Evolutionary conservation across 2,113 vertebrate genomes (phyloP).

Genomic region (Phodopus roborovskii): DNA sequence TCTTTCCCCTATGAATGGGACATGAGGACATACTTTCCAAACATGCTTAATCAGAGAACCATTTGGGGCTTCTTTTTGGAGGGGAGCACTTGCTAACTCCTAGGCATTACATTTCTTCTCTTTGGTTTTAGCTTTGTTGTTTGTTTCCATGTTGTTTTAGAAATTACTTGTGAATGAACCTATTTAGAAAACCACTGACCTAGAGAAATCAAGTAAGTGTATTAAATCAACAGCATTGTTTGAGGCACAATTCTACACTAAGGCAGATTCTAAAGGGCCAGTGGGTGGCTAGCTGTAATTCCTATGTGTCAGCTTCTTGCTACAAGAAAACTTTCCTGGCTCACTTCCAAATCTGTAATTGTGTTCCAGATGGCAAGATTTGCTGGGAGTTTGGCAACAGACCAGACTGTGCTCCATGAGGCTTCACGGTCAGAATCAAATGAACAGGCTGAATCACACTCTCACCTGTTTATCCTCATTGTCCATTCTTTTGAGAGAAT

Average conservation of each 20-base stretch:
- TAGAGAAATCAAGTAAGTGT: slow-evolving; percentile 55
- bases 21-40: slow-evolving; percentile 35
- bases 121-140: background rate
- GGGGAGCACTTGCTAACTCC: slow-evolving; percentile 42
- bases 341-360: slow-evolving; percentile 63
- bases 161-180: slow-evolving; percentile 54
- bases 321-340: slow-evolving; percentile 56
- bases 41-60: slow-evolving; percentile 49
- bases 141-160: background rate
- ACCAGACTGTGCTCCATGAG: background rate
- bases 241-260: slow-evolving; percentile 26
- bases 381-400: slow-evolving; percentile 58
- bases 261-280: slow-evolving; percentile 9
- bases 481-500: slow-evolving; percentile 88
- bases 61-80: slow-evolving; percentile 28
- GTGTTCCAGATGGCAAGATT: slow-evolving; percentile 62
- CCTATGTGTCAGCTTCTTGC: background rate
- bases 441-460: background rate
- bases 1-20: slow-evolving; percentile 26
- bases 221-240: slow-evolving; percentile 7
- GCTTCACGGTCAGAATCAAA: slow-evolving; percentile 40
- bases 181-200: slow-evolving; percentile 44
- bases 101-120: slow-evolving; percentile 37
- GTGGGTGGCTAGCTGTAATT: slow-evolving; percentile 34
- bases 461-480: slow-evolving; percentile 90